A percentile compares a stretch with the other conserved stretches of the same genome.
These are phyloP conservation scores for Chelon auratus DNA, from an alignment of 2,797 vertebrate species.

Conservation along the genomic window DNA sequence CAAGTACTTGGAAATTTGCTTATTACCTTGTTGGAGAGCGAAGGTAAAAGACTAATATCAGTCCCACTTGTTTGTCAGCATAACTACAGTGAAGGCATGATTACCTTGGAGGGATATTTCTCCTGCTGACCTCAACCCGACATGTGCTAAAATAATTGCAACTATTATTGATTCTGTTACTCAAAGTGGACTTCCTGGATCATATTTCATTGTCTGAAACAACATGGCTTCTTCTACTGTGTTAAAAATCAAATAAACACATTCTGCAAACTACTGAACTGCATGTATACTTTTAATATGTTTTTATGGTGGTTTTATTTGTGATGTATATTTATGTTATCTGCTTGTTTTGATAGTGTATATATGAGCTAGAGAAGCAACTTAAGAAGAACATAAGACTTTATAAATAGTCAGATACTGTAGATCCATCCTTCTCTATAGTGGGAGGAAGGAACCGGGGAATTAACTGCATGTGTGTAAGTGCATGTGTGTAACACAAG, in stretches of 20 bases:
- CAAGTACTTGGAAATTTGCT: background rate
- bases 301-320: background rate
- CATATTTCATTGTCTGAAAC: background rate
- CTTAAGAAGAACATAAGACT: conserved; percentile 6
- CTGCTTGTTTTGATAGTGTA: conserved; percentile 17
- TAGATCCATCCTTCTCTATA: conserved; percentile 5
- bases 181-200: background rate
- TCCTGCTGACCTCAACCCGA: too few species aligned
- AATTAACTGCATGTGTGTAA: conserved; percentile 19
- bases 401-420: conserved; percentile 23
- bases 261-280: background rate
- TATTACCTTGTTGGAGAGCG: background rate
- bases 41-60: background rate
- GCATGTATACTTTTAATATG: background rate
- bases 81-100: background rate
- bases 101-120: background rate
- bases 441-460: conserved; percentile 15
- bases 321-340: background rate
- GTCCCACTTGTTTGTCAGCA: background rate
- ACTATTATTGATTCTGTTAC: background rate
- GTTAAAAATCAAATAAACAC: background rate
- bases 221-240: background rate
- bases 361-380: conserved; percentile 17
- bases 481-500: conserved; percentile 5
- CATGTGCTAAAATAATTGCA: background rate